Evolutionary conservation across 2,888 invertebrate species (phyloP).

Genomic region (Stramonita haemastoma): DNA sequence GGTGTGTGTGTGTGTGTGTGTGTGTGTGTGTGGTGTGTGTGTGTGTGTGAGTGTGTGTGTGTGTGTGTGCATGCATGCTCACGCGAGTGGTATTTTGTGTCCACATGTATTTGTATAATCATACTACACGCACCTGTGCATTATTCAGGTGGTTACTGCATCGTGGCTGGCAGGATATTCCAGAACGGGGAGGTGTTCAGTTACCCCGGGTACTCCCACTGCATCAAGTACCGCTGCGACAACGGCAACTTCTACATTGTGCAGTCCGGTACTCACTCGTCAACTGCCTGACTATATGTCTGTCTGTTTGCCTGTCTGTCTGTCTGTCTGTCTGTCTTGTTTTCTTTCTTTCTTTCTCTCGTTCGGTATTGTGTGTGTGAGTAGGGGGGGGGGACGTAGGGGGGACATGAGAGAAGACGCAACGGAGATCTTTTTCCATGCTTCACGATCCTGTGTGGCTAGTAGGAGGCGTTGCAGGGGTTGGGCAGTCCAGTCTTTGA

Average conservation of each 20-base stretch:
- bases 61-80: neutral
- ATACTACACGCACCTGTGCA: neutral
- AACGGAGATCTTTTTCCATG: too few species aligned
- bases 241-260: neutral
- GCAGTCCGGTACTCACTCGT: neutral
- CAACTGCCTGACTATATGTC: neutral
- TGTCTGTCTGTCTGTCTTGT: neutral
- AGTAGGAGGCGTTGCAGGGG: too few species aligned
- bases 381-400: too few species aligned
- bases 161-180: neutral
- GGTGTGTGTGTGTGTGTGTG: too few species aligned
- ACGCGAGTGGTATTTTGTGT: neutral
- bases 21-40: too few species aligned
- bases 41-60: neutral
- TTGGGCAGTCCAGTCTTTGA: too few species aligned
- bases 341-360: neutral
- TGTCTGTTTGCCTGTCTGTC: neutral
- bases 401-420: too few species aligned
- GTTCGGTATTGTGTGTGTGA: neutral
- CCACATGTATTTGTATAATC: neutral
- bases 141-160: neutral
- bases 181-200: neutral
- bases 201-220: slow-evolving; percentile 1
- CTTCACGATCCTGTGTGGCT: too few species aligned
- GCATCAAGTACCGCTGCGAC: slow-evolving; percentile 6